Conservation (phyloP, 2,797 vertebrate species). For the Melanotaenia parkinsoni region DNA sequence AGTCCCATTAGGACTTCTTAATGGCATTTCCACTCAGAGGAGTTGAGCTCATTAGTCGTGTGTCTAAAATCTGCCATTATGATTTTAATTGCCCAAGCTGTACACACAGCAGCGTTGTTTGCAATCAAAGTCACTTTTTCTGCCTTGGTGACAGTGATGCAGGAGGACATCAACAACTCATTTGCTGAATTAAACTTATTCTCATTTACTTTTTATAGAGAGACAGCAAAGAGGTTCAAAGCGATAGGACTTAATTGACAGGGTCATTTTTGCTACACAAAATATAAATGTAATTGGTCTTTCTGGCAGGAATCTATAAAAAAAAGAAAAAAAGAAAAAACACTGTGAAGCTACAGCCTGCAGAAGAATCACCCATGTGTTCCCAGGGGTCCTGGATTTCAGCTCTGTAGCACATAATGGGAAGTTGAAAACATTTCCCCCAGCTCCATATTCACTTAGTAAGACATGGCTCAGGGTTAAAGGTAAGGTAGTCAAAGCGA, state of each 20-base stretch:
- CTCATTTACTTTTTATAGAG: constrained; percentile 8
- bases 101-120: constrained; percentile 48
- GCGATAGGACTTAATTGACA: background rate
- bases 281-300: background rate
- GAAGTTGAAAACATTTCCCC: constrained; percentile 11
- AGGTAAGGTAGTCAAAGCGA: background rate
- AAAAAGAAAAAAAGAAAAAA: background rate
- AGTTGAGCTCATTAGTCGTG: constrained; percentile 76
- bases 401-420: background rate
- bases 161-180: constrained; percentile 23
- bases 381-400: background rate
- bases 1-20: constrained; percentile 72
- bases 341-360: background rate
- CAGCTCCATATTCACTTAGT: background rate
- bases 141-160: constrained; percentile 40
- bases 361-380: background rate
- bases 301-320: background rate
- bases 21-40: constrained; percentile 77
- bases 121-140: constrained; percentile 62
- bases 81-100: constrained; percentile 74
- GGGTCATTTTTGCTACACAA: background rate
- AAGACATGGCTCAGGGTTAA: background rate
- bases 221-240: background rate
- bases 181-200: constrained; percentile 20
- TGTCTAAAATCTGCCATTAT: constrained; percentile 73